Evolutionary conservation across 2,888 invertebrate genomes (phyloP), one percentile per base, ranked within the genome.

Genomic region (Andrena bicolor): DNA sequence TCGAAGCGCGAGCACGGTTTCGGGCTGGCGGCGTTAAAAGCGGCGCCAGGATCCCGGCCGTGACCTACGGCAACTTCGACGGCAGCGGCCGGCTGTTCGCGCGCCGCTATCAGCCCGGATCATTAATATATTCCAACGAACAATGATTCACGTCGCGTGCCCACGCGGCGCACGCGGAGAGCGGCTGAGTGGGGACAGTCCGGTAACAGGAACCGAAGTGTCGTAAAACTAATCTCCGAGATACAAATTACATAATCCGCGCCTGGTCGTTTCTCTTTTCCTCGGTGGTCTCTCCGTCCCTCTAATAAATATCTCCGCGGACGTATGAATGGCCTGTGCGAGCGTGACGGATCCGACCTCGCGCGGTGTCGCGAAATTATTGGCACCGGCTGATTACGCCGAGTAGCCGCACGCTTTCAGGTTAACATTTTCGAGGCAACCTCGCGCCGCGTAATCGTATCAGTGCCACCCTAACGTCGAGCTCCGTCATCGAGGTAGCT

Each of bases 161-260:
- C 73, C 83, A 79, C 78, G 48, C 80, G 41, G 66, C 76, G 66
- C 61, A 49, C 51, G 48, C 26, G 20, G 6, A 32, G 23, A 2
- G 1, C 7, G 1, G 10, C 3, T 20, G 51, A n/a, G 73, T 70
- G 74, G 82, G 83, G 82, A 20, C 10, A 23, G 49, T 76, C 80
- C 84, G 84, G 86, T 85, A 84, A 86, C 89, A 86, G 87, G 84
- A 86, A 84, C 82, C 87, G 73, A 81, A 81, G 84, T 87, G 84
- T 88, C 87, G 84, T 88, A 88, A 89, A 90, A 88, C 87, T 89
- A 90, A 90, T 90, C 90, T 88, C 78, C 63, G 84, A 83, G 89
- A 90, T 90, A 90, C 85, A 85, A 87, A 89, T 89, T 87, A 87
- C 88, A 86, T 86, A 87, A 89, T 86, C 78, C 82, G 74, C 63